Evolutionary conservation across 2,888 invertebrate species (phyloP).

Genomic region (Scaptomyza flava): DNA sequence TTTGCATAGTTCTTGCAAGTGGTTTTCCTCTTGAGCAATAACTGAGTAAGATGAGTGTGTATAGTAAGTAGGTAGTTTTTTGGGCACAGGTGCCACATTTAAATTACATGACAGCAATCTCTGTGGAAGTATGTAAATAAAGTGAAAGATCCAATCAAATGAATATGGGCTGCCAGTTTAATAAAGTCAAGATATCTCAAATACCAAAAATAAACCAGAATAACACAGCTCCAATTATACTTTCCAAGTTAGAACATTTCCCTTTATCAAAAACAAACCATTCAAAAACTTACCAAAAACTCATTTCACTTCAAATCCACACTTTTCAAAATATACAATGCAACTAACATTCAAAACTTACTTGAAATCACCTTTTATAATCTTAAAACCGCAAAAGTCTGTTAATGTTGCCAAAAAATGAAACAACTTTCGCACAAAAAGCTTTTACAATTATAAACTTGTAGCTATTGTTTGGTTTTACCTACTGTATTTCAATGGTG

Average conservation of each 20-base stretch:
- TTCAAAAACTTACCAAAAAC: slow-evolving; percentile 1
- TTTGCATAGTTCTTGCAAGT: slow-evolving; percentile 51
- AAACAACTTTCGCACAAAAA: slow-evolving; percentile 44
- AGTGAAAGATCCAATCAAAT: slow-evolving; percentile 16
- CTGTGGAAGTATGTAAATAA: slow-evolving; percentile 12
- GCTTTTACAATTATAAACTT: slow-evolving; percentile 48
- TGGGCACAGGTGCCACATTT: slow-evolving; percentile 45
- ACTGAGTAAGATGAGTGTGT: slow-evolving; percentile 13
- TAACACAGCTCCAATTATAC: too few relatives aligned
- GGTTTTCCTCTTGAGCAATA: slow-evolving; percentile 17
- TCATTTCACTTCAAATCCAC: background rate
- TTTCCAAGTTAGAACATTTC: too few relatives aligned
- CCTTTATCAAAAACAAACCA: background rate
- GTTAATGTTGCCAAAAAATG: slow-evolving; percentile 39
- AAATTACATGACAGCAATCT: slow-evolving; percentile 1
- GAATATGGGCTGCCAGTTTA: background rate
- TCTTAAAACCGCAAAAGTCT: slow-evolving; percentile 17
- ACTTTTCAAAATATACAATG: background rate
- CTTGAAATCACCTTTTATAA: slow-evolving; percentile 32
- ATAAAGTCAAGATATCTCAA: too few relatives aligned
- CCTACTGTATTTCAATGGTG: slow-evolving; percentile 34
- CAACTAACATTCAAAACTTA: slow-evolving; percentile 30
- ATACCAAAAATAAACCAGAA: too few relatives aligned
- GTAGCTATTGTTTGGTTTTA: slow-evolving; percentile 43
- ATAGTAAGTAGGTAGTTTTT: slow-evolving; percentile 37